Conservation (phyloP, 2,888 invertebrate species). For the Campoletis raptor region DNA sequence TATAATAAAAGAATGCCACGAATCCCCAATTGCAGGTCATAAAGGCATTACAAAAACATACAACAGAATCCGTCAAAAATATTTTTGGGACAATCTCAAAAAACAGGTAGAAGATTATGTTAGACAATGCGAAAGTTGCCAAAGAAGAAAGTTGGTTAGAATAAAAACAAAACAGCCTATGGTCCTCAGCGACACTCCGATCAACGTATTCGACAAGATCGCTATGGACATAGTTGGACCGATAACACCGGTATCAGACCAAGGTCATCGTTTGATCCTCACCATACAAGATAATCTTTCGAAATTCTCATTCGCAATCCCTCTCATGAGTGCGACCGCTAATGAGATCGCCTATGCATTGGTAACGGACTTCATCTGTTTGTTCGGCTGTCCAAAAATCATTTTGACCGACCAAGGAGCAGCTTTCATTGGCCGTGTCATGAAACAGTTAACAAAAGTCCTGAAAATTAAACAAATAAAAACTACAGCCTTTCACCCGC, state of each 20-base stretch:
- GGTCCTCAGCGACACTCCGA: slow-evolving; percentile 62
- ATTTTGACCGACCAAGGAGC: slow-evolving; percentile 59
- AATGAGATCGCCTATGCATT: slow-evolving; percentile 4
- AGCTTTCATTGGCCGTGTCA: slow-evolving; percentile 33
- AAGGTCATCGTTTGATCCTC: slow-evolving; percentile 51
- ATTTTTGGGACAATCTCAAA: slow-evolving; percentile 64
- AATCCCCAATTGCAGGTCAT: neutral
- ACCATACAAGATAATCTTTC: slow-evolving; percentile 59
- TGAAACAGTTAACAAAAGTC: slow-evolving; percentile 32
- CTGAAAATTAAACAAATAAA: slow-evolving; percentile 45
- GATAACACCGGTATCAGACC: slow-evolving; percentile 14
- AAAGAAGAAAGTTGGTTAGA: slow-evolving; percentile 67
- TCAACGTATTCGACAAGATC: slow-evolving; percentile 59
- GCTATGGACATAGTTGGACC: slow-evolving; percentile 71
- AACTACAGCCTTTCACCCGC: slow-evolving; percentile 56
- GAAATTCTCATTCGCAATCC: slow-evolving; percentile 37
- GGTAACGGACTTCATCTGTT: slow-evolving; percentile 31
- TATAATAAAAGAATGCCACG: neutral
- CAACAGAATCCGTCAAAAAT: slow-evolving; percentile 51
- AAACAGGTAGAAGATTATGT: slow-evolving; percentile 66
- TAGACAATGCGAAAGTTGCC: slow-evolving; percentile 62
- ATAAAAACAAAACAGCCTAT: slow-evolving; percentile 61
- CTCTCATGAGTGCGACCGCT: no score
- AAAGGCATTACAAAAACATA: slow-evolving; percentile 46
- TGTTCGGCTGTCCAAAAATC: slow-evolving; percentile 40